A percentile compares a stretch with the other conserved stretches of the same genome.
Evolutionary conservation across 2,113 vertebrate genomes (phyloP).

Genomic region (Dendrocopos noguchii): DNA sequence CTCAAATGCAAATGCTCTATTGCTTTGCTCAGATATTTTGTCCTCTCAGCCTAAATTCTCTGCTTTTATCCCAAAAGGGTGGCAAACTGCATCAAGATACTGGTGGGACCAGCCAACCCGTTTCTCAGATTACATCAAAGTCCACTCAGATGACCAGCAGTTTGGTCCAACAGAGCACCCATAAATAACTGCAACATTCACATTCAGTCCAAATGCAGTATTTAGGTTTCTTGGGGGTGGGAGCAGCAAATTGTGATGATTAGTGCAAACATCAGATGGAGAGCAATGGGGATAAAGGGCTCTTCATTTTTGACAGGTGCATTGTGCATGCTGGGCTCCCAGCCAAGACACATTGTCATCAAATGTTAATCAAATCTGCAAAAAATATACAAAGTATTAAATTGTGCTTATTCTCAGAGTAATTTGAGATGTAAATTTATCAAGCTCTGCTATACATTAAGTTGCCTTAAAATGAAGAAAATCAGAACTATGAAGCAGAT

Average conservation of each 20-base stretch:
- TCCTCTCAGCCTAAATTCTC: not conserved
- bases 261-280: not conserved
- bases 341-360: slow-evolving; percentile 65
- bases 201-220: not conserved
- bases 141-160: not conserved
- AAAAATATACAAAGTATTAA: slow-evolving; percentile 52
- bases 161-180: not conserved
- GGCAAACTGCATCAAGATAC: not conserved
- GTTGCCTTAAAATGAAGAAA: slow-evolving; percentile 4
- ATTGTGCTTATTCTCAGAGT: slow-evolving; percentile 28
- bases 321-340: slow-evolving; percentile 31
- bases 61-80: not conserved
- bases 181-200: not conserved
- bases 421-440: slow-evolving; percentile 47
- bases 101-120: not conserved
- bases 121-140: not conserved
- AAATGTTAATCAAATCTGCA: slow-evolving; percentile 67
- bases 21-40: not conserved
- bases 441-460: not conserved
- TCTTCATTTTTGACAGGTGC: slow-evolving; percentile 76
- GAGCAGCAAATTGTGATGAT: slow-evolving; percentile 11
- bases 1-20: not conserved
- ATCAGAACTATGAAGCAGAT: slow-evolving; percentile 1
- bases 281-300: slow-evolving; percentile 56
- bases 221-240: not conserved